Conservation (phyloP, 2,888 invertebrate genomes). For the Orchesellides sinensis region DNA sequence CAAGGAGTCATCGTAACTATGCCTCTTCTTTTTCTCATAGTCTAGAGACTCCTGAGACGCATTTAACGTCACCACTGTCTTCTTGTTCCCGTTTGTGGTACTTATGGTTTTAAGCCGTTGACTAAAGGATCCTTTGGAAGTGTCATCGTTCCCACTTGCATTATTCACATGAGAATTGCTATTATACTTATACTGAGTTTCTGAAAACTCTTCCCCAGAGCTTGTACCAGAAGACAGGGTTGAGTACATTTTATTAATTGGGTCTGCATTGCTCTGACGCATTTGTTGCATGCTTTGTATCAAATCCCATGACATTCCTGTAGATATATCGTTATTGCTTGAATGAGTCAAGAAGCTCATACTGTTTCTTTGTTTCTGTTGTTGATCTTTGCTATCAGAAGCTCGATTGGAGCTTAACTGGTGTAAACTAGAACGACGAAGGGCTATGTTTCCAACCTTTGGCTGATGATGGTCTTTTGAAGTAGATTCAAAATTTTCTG, state of each 20-base stretch:
- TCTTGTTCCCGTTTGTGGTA: conserved; percentile 20
- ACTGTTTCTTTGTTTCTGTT: conserved; percentile 5
- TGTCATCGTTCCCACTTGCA: background rate
- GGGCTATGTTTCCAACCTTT: background rate
- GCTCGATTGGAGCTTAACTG: conserved; percentile 19
- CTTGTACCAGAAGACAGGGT: conserved; percentile 34
- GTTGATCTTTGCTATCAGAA: background rate
- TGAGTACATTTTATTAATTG: conserved; percentile 44
- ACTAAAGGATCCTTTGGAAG: conserved; percentile 19
- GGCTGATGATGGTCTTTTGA: conserved; percentile 28
- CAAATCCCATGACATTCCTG: conserved; percentile 68
- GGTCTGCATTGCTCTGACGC: conserved; percentile 53
- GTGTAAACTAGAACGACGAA: conserved; percentile 27
- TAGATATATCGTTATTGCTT: background rate
- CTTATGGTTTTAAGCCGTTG: conserved; percentile 37
- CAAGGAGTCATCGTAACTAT: conserved; percentile 11
- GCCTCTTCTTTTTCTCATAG: conserved; percentile 3
- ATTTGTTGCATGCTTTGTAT: conserved; percentile 60
- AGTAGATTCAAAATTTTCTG: conserved; percentile 78
- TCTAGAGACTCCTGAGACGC: conserved; percentile 28
- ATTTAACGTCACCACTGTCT: conserved; percentile 29
- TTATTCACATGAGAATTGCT: background rate
- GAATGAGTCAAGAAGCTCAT: conserved; percentile 12
- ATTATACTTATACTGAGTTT: background rate
- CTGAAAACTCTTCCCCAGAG: conserved; percentile 33